A percentile compares a stretch with the other conserved stretches of the same genome.
phyloP scores from a whole-genome alignment of 1,140 invertebrate genomes.

The Dufourea novaeangliae region DNA sequence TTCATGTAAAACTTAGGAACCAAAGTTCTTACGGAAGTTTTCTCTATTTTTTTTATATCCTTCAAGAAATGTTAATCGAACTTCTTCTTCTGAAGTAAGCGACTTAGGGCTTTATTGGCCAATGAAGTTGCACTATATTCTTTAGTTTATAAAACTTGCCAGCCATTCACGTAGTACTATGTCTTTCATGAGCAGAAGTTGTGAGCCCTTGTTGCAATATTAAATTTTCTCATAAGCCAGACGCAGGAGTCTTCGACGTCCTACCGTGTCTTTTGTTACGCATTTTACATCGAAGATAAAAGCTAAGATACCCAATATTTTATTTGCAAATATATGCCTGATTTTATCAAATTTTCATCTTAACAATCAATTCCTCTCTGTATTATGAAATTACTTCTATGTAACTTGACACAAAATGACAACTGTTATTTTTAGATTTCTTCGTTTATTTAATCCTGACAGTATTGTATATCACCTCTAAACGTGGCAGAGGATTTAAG shows the following conservation, averaged over 20 bases:
- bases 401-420: no score
- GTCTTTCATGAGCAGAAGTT: conserved; percentile 12
- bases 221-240: conserved; percentile 3
- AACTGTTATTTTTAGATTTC: no score
- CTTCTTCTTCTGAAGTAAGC: neutral
- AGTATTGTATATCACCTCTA: no score
- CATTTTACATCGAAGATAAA: neutral
- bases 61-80: neutral
- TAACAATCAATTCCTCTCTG: no score
- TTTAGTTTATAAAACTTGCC: conserved; percentile 1
- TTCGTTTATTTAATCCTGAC: no score
- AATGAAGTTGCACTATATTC: neutral
- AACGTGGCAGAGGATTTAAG: no score
- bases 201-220: neutral
- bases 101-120: neutral
- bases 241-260: neutral
- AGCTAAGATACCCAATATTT: neutral
- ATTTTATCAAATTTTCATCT: neutral
- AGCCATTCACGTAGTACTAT: neutral
- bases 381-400: no score
- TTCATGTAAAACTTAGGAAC: neutral
- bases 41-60: neutral
- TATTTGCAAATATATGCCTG: neutral
- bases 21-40: neutral
- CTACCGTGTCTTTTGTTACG: neutral